A percentile compares a stretch with the other conserved stretches of the same genome.
Conservation (phyloP, 2,888 invertebrate genomes). For the Gymnocheta viridis region DNA sequence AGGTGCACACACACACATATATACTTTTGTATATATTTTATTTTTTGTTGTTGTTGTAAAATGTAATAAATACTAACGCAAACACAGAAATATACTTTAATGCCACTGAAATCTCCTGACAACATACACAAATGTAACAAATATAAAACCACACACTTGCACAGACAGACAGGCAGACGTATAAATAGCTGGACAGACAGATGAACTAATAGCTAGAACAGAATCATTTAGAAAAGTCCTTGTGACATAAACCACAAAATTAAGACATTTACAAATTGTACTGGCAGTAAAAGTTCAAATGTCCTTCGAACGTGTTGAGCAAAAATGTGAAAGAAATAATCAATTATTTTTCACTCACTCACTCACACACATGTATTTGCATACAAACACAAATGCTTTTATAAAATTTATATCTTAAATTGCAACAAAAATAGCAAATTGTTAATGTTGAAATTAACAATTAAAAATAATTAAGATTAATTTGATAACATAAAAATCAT, state of each 20-base stretch:
- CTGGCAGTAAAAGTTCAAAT: constrained; percentile 58
- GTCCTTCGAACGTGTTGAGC: constrained; percentile 46
- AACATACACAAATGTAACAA: background rate
- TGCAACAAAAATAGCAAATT: constrained; percentile 5
- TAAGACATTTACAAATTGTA: constrained; percentile 68
- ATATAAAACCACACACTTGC: background rate
- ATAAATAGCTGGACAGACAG: background rate
- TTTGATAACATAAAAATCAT: constrained; percentile 26
- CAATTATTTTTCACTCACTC: constrained; percentile 11
- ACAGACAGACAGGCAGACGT: background rate
- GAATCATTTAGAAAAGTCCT: constrained; percentile 54
- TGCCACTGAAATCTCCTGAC: constrained; percentile 39
- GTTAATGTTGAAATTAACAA: constrained; percentile 32
- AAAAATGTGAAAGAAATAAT: constrained; percentile 46
- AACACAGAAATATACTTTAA: constrained; percentile 13
- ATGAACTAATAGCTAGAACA: constrained; percentile 8
- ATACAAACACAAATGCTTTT: background rate
- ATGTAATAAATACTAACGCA: constrained; percentile 11
- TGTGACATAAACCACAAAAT: constrained; percentile 67
- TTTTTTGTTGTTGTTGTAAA: background rate
- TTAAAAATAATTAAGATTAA: constrained; percentile 36
- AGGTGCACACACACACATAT: background rate
- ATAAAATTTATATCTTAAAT: background rate
- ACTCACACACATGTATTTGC: background rate
- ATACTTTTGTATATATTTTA: background rate